phyloP scores from a whole-genome alignment of 2,113 vertebrate genomes.

The Delphinus delphis region DNA sequence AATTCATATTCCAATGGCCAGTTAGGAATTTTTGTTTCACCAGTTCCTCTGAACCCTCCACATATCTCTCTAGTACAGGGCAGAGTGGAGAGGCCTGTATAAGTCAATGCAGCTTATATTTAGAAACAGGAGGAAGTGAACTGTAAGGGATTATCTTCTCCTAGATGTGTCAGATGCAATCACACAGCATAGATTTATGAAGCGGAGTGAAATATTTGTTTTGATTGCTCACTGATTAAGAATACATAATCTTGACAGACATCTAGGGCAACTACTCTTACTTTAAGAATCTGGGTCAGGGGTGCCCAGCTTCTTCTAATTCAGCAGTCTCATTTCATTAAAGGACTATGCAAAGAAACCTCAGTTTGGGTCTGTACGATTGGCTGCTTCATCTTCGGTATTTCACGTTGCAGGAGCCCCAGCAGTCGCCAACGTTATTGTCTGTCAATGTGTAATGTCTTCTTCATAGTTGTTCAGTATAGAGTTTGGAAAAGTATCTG shows the following conservation, averaged over 20 bases:
- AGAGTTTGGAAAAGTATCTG: conserved; percentile 5
- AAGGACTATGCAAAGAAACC: conserved; percentile 61
- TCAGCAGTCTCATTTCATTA: conserved; percentile 68
- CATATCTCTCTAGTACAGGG: background rate
- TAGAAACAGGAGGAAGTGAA: conserved; percentile 63
- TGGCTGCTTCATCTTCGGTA: conserved; percentile 4
- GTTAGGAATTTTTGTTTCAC: background rate
- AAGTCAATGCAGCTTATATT: background rate
- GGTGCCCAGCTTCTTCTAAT: conserved; percentile 14
- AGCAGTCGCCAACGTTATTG: background rate
- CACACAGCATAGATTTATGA: conserved; percentile 48
- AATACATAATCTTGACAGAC: conserved; percentile 73
- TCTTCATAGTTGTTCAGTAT: background rate
- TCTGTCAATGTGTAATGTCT: conserved; percentile 22
- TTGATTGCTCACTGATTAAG: conserved; percentile 75
- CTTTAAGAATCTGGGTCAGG: conserved; percentile 70
- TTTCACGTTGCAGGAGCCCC: conserved; percentile 19
- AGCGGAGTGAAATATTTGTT: conserved; percentile 78
- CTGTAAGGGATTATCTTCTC: conserved; percentile 60
- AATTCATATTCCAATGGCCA: background rate
- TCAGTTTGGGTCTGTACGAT: background rate
- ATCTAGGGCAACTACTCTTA: conserved; percentile 57
- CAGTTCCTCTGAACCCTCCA: background rate
- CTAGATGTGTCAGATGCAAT: conserved; percentile 73
- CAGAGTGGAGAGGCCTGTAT: background rate